phyloP scores from a whole-genome alignment of 2,888 invertebrate genomes.

The Toxonevra muliebris region DNA sequence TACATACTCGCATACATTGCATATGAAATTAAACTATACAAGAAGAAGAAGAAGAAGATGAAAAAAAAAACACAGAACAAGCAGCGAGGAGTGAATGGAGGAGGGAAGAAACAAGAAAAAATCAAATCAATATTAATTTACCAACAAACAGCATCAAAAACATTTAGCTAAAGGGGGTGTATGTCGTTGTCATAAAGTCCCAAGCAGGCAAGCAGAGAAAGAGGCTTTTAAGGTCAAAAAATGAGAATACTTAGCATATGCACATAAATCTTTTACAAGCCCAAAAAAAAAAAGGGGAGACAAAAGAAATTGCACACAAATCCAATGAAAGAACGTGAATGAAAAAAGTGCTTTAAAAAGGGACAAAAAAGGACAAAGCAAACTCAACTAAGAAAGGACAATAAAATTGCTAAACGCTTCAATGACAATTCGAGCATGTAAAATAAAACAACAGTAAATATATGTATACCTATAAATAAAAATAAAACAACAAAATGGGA shows the following conservation, averaged over 20 bases:
- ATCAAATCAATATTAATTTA: conserved; percentile 48
- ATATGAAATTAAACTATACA: conserved; percentile 28
- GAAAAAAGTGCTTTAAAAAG: not conserved
- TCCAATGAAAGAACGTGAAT: not conserved
- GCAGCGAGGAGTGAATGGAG: conserved; percentile 10
- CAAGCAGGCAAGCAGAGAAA: conserved; percentile 14
- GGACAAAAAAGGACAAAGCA: not conserved
- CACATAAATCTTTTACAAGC: conserved; percentile 53
- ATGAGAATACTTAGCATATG: conserved; percentile 53
- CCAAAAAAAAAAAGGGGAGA: conserved; percentile 20
- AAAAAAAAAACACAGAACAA: conserved; percentile 10
- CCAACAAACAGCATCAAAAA: conserved; percentile 33
- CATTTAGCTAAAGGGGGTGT: conserved; percentile 17
- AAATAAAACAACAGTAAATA: conserved; percentile 41
- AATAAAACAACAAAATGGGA: not conserved
- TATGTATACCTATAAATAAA: conserved; percentile 28
- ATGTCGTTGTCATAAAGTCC: conserved; percentile 25
- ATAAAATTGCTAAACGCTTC: conserved; percentile 58
- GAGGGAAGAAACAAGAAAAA: conserved; percentile 32
- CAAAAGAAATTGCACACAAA: conserved; percentile 13
- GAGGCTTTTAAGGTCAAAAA: conserved; percentile 49
- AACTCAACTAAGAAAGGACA: conserved; percentile 40
- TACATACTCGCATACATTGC: conserved; percentile 35
- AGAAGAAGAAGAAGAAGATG: conserved; percentile 21
- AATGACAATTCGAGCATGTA: conserved; percentile 57